Evolutionary conservation across 1,140 invertebrate species (phyloP).

Genomic region (Drosophila bifasciata): DNA sequence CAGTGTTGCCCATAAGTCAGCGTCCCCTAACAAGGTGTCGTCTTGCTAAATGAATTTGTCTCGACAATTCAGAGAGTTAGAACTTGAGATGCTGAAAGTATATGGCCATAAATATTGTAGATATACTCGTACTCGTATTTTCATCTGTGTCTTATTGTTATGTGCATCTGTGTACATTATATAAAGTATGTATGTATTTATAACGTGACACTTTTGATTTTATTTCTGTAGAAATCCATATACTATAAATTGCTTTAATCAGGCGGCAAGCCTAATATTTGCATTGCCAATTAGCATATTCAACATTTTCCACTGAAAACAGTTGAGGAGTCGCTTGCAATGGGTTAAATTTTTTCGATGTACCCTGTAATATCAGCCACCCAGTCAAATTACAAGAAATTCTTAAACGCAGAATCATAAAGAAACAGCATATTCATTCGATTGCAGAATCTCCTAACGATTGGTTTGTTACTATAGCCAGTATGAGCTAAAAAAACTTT

Average conservation of each 20-base stretch:
- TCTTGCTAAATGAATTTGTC: slow-evolving; percentile 77
- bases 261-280: slow-evolving; percentile 65
- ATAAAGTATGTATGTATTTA: slow-evolving; percentile 46
- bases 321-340: too few relatives aligned
- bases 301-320: slow-evolving; percentile 16
- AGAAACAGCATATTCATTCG: too few relatives aligned
- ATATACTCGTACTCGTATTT: slow-evolving; percentile 2
- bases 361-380: too few relatives aligned
- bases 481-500: too few relatives aligned
- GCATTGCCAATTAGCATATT: slow-evolving; percentile 65
- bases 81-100: neutral
- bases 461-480: too few relatives aligned
- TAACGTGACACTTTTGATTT: slow-evolving; percentile 70
- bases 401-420: too few relatives aligned
- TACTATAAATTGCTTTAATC: slow-evolving; percentile 66
- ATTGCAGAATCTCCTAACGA: too few relatives aligned
- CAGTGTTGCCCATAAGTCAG: slow-evolving; percentile 39
- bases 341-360: too few relatives aligned
- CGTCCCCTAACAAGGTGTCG: slow-evolving; percentile 69
- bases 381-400: too few relatives aligned
- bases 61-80: slow-evolving; percentile 23
- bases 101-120: slow-evolving; percentile 48
- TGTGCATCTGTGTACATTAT: slow-evolving; percentile 18
- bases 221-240: slow-evolving; percentile 53
- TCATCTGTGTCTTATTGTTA: slow-evolving; percentile 2